These are phyloP conservation scores for Tenthredo notha DNA, from an alignment of 2,888 invertebrate genomes.

Conservation along the genomic window DNA sequence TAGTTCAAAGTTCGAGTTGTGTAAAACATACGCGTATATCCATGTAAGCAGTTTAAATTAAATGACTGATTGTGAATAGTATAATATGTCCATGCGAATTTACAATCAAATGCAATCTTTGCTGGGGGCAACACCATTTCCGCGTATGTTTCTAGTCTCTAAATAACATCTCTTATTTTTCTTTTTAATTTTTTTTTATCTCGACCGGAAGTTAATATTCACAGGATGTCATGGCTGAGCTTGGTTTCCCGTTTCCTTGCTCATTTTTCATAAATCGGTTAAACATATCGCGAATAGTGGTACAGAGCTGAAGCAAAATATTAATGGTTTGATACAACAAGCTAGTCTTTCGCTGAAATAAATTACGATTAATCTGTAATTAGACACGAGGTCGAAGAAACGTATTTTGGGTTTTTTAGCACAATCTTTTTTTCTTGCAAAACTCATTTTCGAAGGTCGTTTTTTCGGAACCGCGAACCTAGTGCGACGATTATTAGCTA, in stretches of 20 bases:
- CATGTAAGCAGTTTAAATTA: neutral
- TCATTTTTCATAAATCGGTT: neutral
- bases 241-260: neutral
- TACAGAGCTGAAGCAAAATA: neutral
- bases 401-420: no score
- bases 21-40: neutral
- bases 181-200: neutral
- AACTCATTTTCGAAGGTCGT: no score
- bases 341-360: neutral
- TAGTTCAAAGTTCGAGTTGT: neutral
- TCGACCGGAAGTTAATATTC: neutral
- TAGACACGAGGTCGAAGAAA: no score
- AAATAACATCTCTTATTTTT: neutral
- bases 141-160: neutral
- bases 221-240: conserved; percentile 11
- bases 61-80: neutral
- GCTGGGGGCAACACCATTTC: neutral
- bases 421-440: no score
- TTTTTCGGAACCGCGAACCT: neutral
- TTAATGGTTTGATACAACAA: neutral
- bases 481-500: neutral
- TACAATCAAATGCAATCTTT: neutral
- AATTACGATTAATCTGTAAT: neutral
- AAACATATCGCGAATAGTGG: neutral
- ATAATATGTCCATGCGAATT: neutral